Evolutionary conservation across 2,888 invertebrate species (phyloP).

Genomic region (Apodemia mormo): DNA sequence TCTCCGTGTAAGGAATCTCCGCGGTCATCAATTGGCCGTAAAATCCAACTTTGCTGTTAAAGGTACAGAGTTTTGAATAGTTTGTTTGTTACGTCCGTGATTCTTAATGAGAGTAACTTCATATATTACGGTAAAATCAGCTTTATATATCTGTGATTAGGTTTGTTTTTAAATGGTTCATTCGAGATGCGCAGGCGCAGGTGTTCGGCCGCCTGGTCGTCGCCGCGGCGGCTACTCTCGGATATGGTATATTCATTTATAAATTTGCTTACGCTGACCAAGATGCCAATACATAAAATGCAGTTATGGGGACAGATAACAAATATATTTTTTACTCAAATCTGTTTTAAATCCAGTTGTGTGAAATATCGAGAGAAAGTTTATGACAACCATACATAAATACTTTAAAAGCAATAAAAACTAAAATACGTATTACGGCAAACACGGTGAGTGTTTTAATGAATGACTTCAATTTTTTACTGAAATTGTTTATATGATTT

Average conservation of each 20-base stretch:
- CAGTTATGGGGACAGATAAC: slow-evolving; percentile 36
- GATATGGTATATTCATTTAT: slow-evolving; percentile 77
- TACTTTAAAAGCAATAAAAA: no score
- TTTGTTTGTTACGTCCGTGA: slow-evolving; percentile 79
- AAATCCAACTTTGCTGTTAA: slow-evolving; percentile 71
- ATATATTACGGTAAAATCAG: slow-evolving; percentile 30
- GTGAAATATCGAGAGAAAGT: background rate
- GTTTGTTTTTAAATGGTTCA: slow-evolving; percentile 41
- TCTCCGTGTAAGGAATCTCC: slow-evolving; percentile 59
- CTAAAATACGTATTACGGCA: no score
- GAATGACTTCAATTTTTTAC: no score
- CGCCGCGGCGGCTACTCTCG: slow-evolving; percentile 75
- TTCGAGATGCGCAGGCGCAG: slow-evolving; percentile 71
- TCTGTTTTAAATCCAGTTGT: background rate
- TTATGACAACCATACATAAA: background rate
- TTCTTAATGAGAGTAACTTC: slow-evolving; percentile 70
- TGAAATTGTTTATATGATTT: no score
- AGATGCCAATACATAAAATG: slow-evolving; percentile 55
- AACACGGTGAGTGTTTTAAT: no score
- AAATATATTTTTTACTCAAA: slow-evolving; percentile 19
- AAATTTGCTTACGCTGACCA: slow-evolving; percentile 76
- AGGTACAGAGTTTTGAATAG: slow-evolving; percentile 76
- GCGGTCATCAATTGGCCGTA: slow-evolving; percentile 59
- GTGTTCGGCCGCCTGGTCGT: slow-evolving; percentile 77
- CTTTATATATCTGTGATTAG: slow-evolving; percentile 32